Percentiles rank a stretch among this genome's conserved stretches.
phyloP scores from a whole-genome alignment of 2,888 invertebrate genomes.

The Psylliodes chrysocephalus region DNA sequence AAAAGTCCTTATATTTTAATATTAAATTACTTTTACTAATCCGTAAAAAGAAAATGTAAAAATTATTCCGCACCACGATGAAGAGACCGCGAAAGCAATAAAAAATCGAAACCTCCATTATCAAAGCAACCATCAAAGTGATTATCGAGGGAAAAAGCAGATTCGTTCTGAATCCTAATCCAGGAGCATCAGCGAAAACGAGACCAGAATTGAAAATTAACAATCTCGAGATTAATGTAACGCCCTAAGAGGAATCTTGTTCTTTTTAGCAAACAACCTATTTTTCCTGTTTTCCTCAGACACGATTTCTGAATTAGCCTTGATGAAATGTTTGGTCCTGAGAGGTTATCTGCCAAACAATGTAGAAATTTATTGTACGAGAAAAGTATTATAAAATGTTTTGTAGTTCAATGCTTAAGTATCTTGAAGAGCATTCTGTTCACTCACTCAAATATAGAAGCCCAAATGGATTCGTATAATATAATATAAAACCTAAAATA shows the following conservation, averaged over 20 bases:
- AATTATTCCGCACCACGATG: neutral
- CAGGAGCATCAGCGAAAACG: constrained; percentile 12
- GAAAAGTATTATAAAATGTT: neutral
- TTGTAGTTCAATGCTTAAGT: too few relatives aligned
- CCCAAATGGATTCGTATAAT: too few relatives aligned
- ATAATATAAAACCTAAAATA: too few relatives aligned
- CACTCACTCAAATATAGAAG: too few relatives aligned
- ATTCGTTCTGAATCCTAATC: constrained; percentile 18
- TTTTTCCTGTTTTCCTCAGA: constrained; percentile 11
- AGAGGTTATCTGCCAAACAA: neutral
- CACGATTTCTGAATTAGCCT: constrained; percentile 8
- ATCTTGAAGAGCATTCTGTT: too few relatives aligned
- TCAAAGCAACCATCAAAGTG: constrained; percentile 13
- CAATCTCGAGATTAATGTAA: constrained; percentile 15
- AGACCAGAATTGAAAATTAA: constrained; percentile 17
- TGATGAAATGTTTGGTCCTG: constrained; percentile 7
- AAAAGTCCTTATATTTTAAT: too few relatives aligned
- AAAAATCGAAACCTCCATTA: constrained; percentile 11
- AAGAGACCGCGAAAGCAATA: neutral
- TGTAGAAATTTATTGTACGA: neutral
- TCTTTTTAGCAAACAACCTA: constrained; percentile 7
- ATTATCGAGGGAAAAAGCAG: constrained; percentile 15
- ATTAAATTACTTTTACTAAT: too few relatives aligned
- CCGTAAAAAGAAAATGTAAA: neutral
- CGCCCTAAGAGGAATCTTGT: constrained; percentile 2